These are phyloP conservation scores for Epizoanthus rinbou DNA, from an alignment of 92 coral and sea anemone species.

Conservation along the genomic window DNA sequence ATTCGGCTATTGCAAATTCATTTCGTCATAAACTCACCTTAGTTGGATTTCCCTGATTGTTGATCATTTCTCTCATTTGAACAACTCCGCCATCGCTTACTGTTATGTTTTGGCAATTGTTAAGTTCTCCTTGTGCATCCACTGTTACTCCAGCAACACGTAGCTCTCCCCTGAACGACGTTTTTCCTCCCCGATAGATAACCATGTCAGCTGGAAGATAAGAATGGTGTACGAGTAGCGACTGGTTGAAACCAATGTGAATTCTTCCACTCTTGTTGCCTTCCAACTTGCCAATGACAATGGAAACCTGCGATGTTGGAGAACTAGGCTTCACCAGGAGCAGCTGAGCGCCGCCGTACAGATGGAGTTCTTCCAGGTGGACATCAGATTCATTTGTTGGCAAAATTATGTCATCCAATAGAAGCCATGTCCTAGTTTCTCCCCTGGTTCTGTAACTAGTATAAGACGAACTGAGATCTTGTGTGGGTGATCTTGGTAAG, in stretches of 20 bases:
- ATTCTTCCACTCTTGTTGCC: slow-evolving; percentile 64
- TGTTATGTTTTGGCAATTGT: slow-evolving; percentile 66
- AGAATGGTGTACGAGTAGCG: slow-evolving; percentile 59
- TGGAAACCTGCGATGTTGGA: slow-evolving; percentile 46
- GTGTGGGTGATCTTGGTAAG: slow-evolving; percentile 52
- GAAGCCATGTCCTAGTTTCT: slow-evolving; percentile 61
- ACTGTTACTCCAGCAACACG: slow-evolving; percentile 77
- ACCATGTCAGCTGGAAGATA: slow-evolving; percentile 69
- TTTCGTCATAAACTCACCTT: slow-evolving; percentile 40
- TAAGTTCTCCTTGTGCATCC: slow-evolving; percentile 67
- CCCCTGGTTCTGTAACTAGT: slow-evolving; percentile 45
- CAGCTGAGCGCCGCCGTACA: slow-evolving; percentile 74
- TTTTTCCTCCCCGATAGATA: slow-evolving; percentile 70
- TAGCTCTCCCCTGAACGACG: slow-evolving; percentile 68
- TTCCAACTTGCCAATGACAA: slow-evolving; percentile 60
- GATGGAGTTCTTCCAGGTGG: slow-evolving; percentile 60
- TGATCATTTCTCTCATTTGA: slow-evolving; percentile 71
- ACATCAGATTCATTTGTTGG: slow-evolving; percentile 57
- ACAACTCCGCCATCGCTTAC: slow-evolving; percentile 62
- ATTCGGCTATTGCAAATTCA: too few relatives aligned
- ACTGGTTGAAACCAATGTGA: slow-evolving; percentile 65
- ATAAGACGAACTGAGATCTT: slow-evolving; percentile 62
- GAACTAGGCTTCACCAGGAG: slow-evolving; percentile 54
- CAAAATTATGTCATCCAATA: slow-evolving; percentile 43
- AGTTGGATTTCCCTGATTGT: slow-evolving; percentile 56